Evolutionary conservation across 2,888 invertebrate species (phyloP).

Genomic region (Ichneumon xanthorius): DNA sequence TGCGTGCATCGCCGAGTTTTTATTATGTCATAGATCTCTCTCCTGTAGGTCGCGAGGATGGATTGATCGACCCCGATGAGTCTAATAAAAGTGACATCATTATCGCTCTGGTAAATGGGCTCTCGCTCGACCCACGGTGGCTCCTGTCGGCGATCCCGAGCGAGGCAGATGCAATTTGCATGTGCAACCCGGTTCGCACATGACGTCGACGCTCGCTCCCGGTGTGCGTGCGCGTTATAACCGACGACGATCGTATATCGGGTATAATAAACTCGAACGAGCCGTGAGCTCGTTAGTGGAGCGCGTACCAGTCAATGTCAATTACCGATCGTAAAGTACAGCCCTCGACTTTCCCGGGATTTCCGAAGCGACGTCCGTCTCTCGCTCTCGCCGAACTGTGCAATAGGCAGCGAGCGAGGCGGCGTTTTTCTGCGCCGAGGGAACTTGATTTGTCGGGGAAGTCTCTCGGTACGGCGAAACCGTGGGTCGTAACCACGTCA

Average conservation of each 20-base stretch:
- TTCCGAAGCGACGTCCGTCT: constrained; percentile 3
- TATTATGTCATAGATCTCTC: constrained; percentile 45
- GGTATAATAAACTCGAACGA: constrained; percentile 55
- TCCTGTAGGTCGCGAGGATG: constrained; percentile 61
- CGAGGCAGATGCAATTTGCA: constrained; percentile 57
- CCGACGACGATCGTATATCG: not conserved
- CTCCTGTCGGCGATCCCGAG: not conserved
- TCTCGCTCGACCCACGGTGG: constrained; percentile 38
- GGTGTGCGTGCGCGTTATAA: not conserved
- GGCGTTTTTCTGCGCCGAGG: not conserved
- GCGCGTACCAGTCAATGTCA: constrained; percentile 70
- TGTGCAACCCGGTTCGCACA: constrained; percentile 64
- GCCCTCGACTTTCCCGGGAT: constrained; percentile 41
- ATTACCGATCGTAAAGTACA: constrained; percentile 59
- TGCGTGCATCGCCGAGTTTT: constrained; percentile 6
- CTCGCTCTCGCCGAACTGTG: not conserved
- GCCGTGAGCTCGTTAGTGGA: constrained; percentile 67
- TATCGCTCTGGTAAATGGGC: constrained; percentile 73
- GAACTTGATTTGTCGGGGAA: not conserved
- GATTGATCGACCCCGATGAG: constrained; percentile 81
- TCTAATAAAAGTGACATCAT: constrained; percentile 83
- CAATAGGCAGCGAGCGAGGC: not conserved
- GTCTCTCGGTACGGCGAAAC: not conserved
- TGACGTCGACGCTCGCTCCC: constrained; percentile 22
- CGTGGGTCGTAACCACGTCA: constrained; percentile 13